A percentile compares a stretch with the other conserved stretches of the same genome.
Evolutionary conservation across 2,113 vertebrate species (phyloP).

Genomic region (Brachyistius frenatus): DNA sequence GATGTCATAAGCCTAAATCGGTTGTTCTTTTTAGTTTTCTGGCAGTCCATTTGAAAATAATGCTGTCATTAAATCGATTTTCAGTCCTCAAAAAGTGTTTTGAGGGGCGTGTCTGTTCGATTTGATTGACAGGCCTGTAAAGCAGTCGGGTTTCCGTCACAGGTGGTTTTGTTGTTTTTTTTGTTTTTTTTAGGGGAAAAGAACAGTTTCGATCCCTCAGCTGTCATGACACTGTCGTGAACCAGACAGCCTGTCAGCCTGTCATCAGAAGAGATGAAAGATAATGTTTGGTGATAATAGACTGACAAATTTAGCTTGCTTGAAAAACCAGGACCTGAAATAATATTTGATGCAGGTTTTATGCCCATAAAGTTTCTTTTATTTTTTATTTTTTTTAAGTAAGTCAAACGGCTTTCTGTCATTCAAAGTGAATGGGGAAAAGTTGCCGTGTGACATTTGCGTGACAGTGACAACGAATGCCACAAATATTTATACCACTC

Average conservation of each 20-base stretch:
- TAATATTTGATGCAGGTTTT: slow-evolving; percentile 7
- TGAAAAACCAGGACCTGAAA: slow-evolving; percentile 14
- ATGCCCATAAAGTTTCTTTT: background rate
- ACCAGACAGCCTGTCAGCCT: slow-evolving; percentile 28
- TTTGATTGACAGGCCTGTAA: too few relatives aligned
- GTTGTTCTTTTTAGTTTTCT: too few relatives aligned
- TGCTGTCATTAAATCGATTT: too few relatives aligned
- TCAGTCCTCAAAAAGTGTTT: too few relatives aligned
- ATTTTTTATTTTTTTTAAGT: slow-evolving; percentile 1
- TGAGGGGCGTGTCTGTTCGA: too few relatives aligned
- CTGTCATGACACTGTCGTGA: slow-evolving; percentile 16
- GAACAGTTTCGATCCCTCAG: background rate
- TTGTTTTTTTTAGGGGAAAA: too few relatives aligned
- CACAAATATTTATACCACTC: slow-evolving; percentile 18
- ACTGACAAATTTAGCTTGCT: slow-evolving; percentile 10
- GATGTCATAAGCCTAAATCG: too few relatives aligned
- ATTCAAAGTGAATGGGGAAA: slow-evolving; percentile 25
- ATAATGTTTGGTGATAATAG: slow-evolving; percentile 24
- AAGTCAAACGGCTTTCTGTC: slow-evolving; percentile 21
- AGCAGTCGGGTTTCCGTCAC: too few relatives aligned
- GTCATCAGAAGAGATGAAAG: slow-evolving; percentile 8
- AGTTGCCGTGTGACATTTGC: slow-evolving; percentile 40
- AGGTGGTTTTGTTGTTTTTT: too few relatives aligned
- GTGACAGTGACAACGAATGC: slow-evolving; percentile 36
- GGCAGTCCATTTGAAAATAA: too few relatives aligned